Evolutionary conservation across 2,797 vertebrate genomes (phyloP), one percentile per base, ranked within the genome.

Genomic region (Chaenodraco wilsoni): DNA sequence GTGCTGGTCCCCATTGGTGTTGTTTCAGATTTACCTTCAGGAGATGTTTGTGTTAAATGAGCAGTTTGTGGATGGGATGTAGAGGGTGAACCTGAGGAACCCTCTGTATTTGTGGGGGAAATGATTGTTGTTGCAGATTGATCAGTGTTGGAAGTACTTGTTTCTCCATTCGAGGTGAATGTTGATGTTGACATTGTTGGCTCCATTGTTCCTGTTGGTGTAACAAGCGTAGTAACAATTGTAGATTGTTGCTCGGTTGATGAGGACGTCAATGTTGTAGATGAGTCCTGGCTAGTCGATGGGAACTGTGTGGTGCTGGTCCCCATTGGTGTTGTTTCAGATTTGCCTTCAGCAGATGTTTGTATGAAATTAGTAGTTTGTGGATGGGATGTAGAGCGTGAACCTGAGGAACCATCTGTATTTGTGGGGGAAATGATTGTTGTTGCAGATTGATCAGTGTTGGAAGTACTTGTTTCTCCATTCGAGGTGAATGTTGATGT

Each of bases 301-400:
- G 45, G 23, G 3, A 14, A 12, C 0, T 21, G 4, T 12, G 45
- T 50, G 37, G 31, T 60, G 7, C 27, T n/a, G 0, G 52, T 4
- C 19, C 8, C 17, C 1, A 21, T 8, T 33, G 33, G 0, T 50
- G 16, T 17, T 23, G 46, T 52, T 23, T 9, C 23, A 41, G 3
- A 46, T 10, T 14, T 13, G 3, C 23, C 1, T 10, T 50, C 44
- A 12, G 46, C 0, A 13, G 71, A 21, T 21, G 59, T 69, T 33
- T 52, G 4, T 31, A 4, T 27, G 2, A 9, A 17, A 12, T 14
- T 0, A 6, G 19, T 1, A 10, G 19, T 59, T 0, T 1, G 2
- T 14, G 1, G 1, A 12, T 9, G 0, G 0, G 10, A 3, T 3
- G 19, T 45, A 3, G 64, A 19, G 0, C 0, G 0, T 40, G 48